Evolutionary conservation across 2,113 vertebrate genomes (phyloP).

Genomic region (Taxidea taxus): DNA sequence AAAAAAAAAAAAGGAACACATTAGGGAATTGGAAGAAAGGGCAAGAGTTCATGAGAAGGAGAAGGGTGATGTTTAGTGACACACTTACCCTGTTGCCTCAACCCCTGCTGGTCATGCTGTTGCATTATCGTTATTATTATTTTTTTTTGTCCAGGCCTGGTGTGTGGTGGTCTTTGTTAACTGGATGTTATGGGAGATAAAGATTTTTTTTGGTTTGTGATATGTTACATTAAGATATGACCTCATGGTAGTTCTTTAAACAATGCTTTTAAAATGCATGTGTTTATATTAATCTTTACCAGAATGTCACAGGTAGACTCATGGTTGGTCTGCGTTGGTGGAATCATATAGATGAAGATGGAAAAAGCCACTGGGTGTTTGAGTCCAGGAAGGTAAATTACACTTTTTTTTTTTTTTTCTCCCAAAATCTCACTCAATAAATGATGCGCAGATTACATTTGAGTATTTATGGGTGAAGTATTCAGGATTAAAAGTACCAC

Average conservation of each 20-base stretch:
- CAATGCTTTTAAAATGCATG: not conserved
- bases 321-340: slow-evolving; percentile 98
- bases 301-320: slow-evolving; percentile 95
- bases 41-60: not conserved
- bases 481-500: not conserved
- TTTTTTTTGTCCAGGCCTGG: not conserved
- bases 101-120: not conserved
- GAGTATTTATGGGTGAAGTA: not conserved
- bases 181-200: not conserved
- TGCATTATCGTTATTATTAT: not conserved
- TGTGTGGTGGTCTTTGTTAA: not conserved
- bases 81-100: not conserved
- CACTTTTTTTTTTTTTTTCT: not conserved
- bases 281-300: slow-evolving; percentile 13
- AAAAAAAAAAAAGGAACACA: not conserved
- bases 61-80: not conserved
- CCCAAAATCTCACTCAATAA: not conserved
- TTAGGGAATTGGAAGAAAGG: not conserved
- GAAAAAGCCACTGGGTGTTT: slow-evolving; percentile 95
- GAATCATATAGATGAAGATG: slow-evolving; percentile 98
- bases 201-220: not conserved
- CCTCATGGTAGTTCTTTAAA: not conserved
- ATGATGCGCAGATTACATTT: not conserved
- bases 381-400: slow-evolving; percentile 92
- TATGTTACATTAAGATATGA: not conserved